Evolutionary conservation across 2,797 vertebrate species (phyloP), one percentile per base, ranked within the genome.

Genomic region (Otolemur crassicaudatus): DNA sequence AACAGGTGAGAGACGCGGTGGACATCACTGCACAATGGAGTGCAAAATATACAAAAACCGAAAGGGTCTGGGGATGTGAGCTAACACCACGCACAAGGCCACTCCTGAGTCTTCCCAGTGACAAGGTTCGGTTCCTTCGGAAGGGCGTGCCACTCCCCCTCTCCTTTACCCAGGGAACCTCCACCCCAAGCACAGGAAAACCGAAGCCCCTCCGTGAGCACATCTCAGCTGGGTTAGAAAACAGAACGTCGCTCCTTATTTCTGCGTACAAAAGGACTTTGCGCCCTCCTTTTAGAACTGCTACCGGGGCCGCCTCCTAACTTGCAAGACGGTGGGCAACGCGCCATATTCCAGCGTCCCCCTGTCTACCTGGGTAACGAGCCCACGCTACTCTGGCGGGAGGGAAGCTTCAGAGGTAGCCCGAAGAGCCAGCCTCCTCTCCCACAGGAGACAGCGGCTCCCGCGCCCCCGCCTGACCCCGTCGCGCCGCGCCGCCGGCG

Each of bases 261-360:
- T 84, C 96, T 88, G 94, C 88, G 94, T 97, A 97, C 97, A 97
- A 97, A 97, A 97, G 96, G 96, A 94, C 96, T 96, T 23, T 83
- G 96, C 96, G 96, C 94, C 96, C 87, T 97, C 95, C 94, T 95
- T 70, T 91, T 95, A 69, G 73, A 93, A 92, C 96, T 70, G 97
- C 97, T 34, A 93, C 95, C 96, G 22, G 56, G 85, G 94, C 92
- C 95, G 91, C 94, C 95, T 94, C 91, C 95, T 93, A 96, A 97
- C 97, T 98, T 97, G 95, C 97, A 93, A 91, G 94, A 94, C 96
- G 97, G 92, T 97, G 97, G 97, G 97, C 97, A 97, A 84, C 84
- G 91, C 97, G 97, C 97, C 97, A 97, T 97, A 65, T 97, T 97
- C 87, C 97, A 60, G 90, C 85, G 96, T 96, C 96, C 96, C 96